These are phyloP conservation scores for Limnephilus rhombicus DNA, from an alignment of 2,888 invertebrate species.

Conservation along the genomic window DNA sequence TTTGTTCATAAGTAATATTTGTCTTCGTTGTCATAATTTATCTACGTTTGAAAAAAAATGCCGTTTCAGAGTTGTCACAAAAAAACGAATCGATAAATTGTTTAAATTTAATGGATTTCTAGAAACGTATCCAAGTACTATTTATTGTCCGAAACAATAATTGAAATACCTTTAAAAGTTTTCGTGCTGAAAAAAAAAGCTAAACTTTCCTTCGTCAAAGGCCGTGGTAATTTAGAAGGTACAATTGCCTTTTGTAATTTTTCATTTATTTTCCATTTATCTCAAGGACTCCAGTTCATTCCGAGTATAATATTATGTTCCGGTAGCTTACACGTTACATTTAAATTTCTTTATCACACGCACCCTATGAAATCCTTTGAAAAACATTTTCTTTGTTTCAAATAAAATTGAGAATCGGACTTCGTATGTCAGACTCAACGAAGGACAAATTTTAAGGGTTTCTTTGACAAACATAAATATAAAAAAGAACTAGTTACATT, in stretches of 20 bases:
- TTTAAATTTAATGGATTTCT: too few species aligned
- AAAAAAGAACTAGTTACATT: not conserved
- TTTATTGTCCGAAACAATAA: slow-evolving; percentile 5
- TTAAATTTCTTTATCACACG: slow-evolving; percentile 59
- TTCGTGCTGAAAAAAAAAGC: not conserved
- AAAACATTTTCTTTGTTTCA: not conserved
- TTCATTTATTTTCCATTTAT: slow-evolving; percentile 29
- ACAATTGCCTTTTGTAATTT: not conserved
- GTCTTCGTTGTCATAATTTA: too few species aligned
- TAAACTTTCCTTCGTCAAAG: not conserved
- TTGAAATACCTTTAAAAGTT: not conserved
- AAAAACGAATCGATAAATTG: too few species aligned
- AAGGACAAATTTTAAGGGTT: not conserved
- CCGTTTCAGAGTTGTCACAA: too few species aligned
- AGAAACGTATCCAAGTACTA: not conserved
- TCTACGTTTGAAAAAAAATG: too few species aligned
- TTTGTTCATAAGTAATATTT: too few species aligned
- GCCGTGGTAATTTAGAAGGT: not conserved
- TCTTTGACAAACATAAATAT: not conserved
- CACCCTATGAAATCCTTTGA: slow-evolving; percentile 18
- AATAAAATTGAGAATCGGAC: not conserved
- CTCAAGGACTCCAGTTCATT: slow-evolving; percentile 32
- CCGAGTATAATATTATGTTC: slow-evolving; percentile 25
- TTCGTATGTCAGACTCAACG: not conserved
- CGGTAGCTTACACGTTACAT: slow-evolving; percentile 51